These are phyloP conservation scores for Nysson spinosus DNA, from an alignment of 2,888 invertebrate species.

Conservation along the genomic window DNA sequence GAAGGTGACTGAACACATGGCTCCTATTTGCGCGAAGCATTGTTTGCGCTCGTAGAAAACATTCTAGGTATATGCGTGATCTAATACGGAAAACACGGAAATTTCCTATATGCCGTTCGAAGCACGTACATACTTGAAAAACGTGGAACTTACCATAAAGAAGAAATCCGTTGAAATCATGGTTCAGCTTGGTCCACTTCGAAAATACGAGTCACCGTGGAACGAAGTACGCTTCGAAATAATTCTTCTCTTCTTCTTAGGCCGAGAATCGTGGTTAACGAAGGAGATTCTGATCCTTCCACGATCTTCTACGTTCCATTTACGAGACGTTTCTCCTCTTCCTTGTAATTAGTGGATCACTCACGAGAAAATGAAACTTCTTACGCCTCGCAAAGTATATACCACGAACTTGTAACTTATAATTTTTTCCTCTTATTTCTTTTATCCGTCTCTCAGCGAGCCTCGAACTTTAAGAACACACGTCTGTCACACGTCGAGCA, in stretches of 20 bases:
- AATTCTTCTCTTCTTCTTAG: conserved; percentile 16
- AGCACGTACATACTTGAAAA: neutral
- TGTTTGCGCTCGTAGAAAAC: too few relatives aligned
- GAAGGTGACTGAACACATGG: conserved; percentile 28
- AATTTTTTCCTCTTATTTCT: conserved; percentile 19
- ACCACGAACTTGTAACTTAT: neutral
- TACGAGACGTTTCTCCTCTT: neutral
- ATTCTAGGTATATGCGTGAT: too few relatives aligned
- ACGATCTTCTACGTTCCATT: conserved; percentile 5
- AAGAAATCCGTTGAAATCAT: conserved; percentile 9
- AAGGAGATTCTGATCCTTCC: neutral
- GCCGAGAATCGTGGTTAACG: conserved; percentile 24
- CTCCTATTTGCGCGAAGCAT: conserved; percentile 21
- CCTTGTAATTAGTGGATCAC: conserved; percentile 9
- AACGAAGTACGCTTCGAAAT: conserved; percentile 22
- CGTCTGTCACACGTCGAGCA: conserved; percentile 37
- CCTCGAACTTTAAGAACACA: conserved; percentile 10
- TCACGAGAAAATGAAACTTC: neutral
- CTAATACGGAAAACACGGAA: neutral
- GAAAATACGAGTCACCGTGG: conserved; percentile 16
- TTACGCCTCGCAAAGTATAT: too few relatives aligned
- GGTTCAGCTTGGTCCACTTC: neutral
- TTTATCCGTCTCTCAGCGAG: conserved; percentile 2
- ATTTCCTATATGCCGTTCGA: neutral
- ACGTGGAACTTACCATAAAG: conserved; percentile 10